Conservation (phyloP, 2,797 vertebrate genomes). For the Paedocypris micromegethes region DNA sequence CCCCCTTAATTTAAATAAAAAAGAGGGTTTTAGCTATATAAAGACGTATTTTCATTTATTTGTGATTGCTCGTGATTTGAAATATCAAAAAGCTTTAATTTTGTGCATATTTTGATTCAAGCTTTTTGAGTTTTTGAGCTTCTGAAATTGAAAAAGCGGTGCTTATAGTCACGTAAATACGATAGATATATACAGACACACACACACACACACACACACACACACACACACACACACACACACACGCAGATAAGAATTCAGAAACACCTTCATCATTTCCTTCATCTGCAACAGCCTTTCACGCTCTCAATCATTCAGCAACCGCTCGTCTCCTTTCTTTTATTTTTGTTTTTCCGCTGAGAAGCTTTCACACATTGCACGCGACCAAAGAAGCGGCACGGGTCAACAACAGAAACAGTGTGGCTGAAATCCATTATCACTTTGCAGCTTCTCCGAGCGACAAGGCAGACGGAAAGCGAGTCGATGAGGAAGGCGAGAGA, state of each 20-base stretch:
- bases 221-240: no score
- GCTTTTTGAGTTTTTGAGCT: no score
- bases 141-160: no score
- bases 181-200: no score
- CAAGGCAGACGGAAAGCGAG: slow-evolving; percentile 44
- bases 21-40: no score
- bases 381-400: slow-evolving; percentile 66
- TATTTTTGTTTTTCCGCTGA: slow-evolving; percentile 24
- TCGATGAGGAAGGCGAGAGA: background rate
- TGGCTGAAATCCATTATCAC: slow-evolving; percentile 57
- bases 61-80: no score
- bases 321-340: slow-evolving; percentile 3
- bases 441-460: slow-evolving; percentile 62
- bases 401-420: slow-evolving; percentile 59
- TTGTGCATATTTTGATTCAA: no score
- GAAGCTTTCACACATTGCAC: slow-evolving; percentile 58
- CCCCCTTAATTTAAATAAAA: no score
- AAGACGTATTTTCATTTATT: no score
- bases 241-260: background rate
- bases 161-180: no score
- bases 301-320: slow-evolving; percentile 38
- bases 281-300: slow-evolving; percentile 21
- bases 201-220: no score
- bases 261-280: slow-evolving; percentile 32
- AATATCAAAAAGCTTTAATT: no score